Percentiles rank a stretch among this genome's conserved stretches.
Conservation (phyloP, 2,888 invertebrate genomes). For the Eilema sororculum region DNA sequence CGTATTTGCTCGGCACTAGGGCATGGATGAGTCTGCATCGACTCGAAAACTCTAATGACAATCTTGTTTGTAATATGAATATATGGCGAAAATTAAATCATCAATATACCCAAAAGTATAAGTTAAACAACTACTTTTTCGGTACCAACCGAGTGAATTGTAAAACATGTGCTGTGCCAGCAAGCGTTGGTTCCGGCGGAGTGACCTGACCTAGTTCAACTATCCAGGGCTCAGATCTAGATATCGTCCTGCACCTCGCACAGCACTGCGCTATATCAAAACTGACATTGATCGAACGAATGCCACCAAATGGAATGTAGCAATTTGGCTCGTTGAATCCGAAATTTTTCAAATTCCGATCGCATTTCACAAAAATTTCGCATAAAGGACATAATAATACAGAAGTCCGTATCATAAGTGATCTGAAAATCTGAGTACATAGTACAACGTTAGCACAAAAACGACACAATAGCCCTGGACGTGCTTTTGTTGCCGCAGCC, state of each 20-base stretch:
- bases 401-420: conserved; percentile 27
- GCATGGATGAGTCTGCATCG: conserved; percentile 1
- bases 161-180: conserved; percentile 29
- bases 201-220: conserved; percentile 43
- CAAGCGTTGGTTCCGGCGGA: conserved; percentile 27
- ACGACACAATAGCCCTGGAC: conserved; percentile 31
- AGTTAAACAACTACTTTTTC: conserved; percentile 7
- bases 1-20: conserved; percentile 29
- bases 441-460: conserved; percentile 36
- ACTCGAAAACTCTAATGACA: no score
- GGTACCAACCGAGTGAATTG: conserved; percentile 18
- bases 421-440: conserved; percentile 23
- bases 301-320: not conserved
- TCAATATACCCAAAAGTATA: not conserved
- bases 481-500: conserved; percentile 38
- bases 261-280: conserved; percentile 22
- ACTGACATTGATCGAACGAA: conserved; percentile 23
- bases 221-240: conserved; percentile 33
- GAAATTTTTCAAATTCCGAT: not conserved
- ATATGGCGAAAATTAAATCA: not conserved
- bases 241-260: conserved; percentile 27
- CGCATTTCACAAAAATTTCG: not conserved
- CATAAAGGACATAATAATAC: conserved; percentile 9
- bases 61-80: not conserved
- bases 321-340: not conserved